Conservation (phyloP, 2,113 vertebrate species). For the Vidua macroura region DNA sequence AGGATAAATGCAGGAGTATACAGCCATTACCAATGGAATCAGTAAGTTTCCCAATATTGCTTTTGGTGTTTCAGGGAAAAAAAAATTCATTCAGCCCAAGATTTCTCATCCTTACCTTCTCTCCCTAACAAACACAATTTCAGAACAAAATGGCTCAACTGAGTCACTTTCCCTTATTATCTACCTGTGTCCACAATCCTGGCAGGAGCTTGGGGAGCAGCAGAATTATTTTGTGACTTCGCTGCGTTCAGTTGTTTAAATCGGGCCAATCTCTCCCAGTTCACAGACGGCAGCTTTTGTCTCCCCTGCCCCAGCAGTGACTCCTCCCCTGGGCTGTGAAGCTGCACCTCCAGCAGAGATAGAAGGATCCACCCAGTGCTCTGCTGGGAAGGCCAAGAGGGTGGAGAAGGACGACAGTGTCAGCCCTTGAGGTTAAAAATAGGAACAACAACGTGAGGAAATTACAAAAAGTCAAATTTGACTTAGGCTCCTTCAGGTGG, state of each 20-base stretch:
- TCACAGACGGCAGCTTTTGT: fast-evolving
- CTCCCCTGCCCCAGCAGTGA: fast-evolving
- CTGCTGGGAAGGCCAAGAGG: fast-evolving
- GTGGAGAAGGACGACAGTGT: fast-evolving
- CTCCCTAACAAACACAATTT: neutral
- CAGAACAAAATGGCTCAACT: neutral
- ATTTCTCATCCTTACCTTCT: neutral
- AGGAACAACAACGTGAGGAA: neutral
- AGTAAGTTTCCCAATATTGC: neutral
- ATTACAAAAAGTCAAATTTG: fast-evolving
- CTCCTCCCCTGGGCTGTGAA: neutral
- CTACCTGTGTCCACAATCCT: neutral
- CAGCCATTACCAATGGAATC: neutral
- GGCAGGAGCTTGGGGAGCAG: neutral
- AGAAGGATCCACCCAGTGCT: neutral
- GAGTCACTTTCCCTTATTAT: neutral
- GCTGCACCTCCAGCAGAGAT: neutral
- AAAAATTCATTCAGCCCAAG: neutral
- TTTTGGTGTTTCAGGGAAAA: neutral
- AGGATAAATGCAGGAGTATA: neutral
- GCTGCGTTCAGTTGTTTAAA: too few species aligned
- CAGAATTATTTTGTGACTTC: neutral
- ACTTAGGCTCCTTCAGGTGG: neutral
- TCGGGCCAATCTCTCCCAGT: neutral
- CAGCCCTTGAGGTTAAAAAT: neutral